These are phyloP conservation scores for Ramphastos sulfuratus DNA, from an alignment of 2,113 vertebrate genomes.

Conservation along the genomic window DNA sequence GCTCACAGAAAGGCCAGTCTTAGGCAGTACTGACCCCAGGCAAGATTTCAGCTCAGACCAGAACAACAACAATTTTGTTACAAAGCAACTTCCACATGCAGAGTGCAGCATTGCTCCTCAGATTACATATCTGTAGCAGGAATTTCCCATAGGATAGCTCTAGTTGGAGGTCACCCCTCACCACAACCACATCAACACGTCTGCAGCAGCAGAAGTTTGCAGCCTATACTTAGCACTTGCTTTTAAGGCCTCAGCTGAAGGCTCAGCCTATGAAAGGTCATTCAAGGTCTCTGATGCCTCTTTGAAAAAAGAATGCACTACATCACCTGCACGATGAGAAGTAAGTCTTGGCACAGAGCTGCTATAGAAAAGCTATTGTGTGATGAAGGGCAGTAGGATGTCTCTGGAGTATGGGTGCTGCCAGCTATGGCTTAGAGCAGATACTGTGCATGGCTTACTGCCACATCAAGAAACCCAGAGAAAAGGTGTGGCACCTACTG, in stretches of 20 bases:
- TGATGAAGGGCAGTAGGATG: background rate
- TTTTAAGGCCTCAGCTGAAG: background rate
- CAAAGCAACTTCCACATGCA: background rate
- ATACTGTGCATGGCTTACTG: background rate
- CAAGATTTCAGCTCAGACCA: background rate
- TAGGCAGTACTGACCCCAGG: background rate
- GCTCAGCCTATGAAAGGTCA: background rate
- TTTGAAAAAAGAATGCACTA: accelerated
- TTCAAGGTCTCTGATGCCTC: background rate
- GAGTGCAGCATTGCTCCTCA: background rate
- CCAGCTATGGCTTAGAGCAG: background rate
- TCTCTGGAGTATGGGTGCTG: background rate
- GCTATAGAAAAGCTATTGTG: background rate
- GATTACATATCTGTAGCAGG: background rate
- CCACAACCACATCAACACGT: background rate
- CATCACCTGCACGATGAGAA: background rate
- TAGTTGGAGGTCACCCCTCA: background rate
- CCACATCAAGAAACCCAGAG: background rate
- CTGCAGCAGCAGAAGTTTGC: background rate
- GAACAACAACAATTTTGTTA: background rate
- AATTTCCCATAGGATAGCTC: background rate
- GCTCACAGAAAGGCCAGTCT: background rate
- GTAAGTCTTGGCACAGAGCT: background rate
- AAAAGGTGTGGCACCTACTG: background rate
- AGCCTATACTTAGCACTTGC: background rate